Evolutionary conservation across 2,888 invertebrate genomes (phyloP), one percentile per base, ranked within the genome.

Genomic region (Heteromyza rotundicornis): DNA sequence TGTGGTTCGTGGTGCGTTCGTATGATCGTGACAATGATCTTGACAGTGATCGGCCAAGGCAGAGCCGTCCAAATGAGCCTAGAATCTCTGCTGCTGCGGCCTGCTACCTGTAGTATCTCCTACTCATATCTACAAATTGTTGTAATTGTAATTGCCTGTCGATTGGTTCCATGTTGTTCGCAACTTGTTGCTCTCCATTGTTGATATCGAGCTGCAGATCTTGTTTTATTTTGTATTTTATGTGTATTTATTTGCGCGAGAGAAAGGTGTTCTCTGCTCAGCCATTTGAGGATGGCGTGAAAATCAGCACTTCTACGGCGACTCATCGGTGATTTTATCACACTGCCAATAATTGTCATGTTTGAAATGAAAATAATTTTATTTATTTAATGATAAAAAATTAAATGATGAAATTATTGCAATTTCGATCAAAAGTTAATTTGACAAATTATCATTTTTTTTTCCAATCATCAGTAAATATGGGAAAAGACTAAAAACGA

Each of bases 11-110:
- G 22, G n/a, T n/a, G n/a, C n/a, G n/a, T n/a, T n/a, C n/a, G n/a
- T n/a, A n/a, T n/a, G n/a, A n/a, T 20, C 27, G 50, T 27, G 23
- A 54, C 69, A 68, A 66, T 70, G 68, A 75, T 75, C 74, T 75
- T 74, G 71, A 65, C 68, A 67, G 58, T 70, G 67, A 67, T 68
- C 40, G 40, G n/a, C n/a, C n/a, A 12, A 32, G 32, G 5, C 12
- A 32, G 32, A 32, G 12, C 14, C 16, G 40, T n/a, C 14, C 40
- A n/a, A n/a, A n/a, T 60, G 50, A 58, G 62, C 56, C 57, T 57
- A 44, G 50, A 56, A 59, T 56, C 40, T 52, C 59, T 49, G 32
- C 32, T 47, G 49, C 44, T 36, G 36, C 35, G 16, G 35, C 47
- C 47, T 47, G 47, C 16, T 40, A n/a, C 40, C 40, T 40, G 40